Evolutionary conservation across 2,113 vertebrate species (phyloP).

Genomic region (Tympanuchus pallidicinctus): DNA sequence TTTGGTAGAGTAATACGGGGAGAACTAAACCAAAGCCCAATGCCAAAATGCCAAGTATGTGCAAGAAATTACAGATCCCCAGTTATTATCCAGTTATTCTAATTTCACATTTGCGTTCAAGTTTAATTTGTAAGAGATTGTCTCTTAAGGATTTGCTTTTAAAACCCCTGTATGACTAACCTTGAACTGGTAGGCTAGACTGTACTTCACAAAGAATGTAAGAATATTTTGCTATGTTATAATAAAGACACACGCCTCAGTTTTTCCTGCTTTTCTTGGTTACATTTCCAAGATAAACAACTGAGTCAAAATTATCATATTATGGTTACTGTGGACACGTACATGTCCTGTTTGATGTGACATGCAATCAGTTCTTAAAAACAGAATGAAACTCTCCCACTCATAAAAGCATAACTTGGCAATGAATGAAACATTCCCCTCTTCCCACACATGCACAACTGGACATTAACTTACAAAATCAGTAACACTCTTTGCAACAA

Average conservation of each 20-base stretch:
- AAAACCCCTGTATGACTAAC: neutral
- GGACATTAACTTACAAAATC: slow-evolving; percentile 32
- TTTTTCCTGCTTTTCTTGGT: neutral
- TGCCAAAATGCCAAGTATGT: neutral
- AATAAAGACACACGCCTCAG: neutral
- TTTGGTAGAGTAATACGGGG: neutral
- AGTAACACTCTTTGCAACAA: neutral
- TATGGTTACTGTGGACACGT: neutral
- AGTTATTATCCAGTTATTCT: neutral
- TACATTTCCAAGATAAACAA: neutral
- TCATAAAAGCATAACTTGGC: slow-evolving; percentile 42
- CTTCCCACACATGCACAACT: slow-evolving; percentile 38
- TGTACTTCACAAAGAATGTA: neutral
- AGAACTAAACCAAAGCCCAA: neutral
- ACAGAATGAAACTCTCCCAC: neutral
- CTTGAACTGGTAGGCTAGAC: neutral
- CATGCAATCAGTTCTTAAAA: neutral
- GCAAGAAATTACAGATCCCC: neutral
- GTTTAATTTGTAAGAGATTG: neutral
- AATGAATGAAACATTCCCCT: slow-evolving; percentile 12
- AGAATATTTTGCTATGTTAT: neutral
- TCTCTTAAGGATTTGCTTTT: neutral
- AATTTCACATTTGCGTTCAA: neutral
- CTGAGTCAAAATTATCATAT: neutral
- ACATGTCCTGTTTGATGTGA: neutral